These are phyloP conservation scores for Galendromus occidentalis DNA, from an alignment of 1,140 invertebrate genomes.

Conservation along the genomic window DNA sequence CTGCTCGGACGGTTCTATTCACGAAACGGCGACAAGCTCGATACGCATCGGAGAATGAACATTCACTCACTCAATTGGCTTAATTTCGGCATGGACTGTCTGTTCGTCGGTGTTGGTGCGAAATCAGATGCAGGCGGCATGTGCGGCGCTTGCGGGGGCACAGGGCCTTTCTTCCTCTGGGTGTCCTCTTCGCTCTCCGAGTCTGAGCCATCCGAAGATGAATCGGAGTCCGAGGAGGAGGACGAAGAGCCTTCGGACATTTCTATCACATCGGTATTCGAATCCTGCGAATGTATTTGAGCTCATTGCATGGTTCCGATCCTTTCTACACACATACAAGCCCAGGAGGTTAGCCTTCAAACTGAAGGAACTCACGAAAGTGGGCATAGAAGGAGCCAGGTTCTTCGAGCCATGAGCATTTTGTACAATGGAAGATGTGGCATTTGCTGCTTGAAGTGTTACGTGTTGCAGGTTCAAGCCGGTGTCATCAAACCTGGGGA, in stretches of 20 bases:
- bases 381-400: too few relatives aligned
- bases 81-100: slow-evolving; percentile 20
- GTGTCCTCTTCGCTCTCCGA: slow-evolving; percentile 27
- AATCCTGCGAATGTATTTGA: background rate
- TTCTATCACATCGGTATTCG: slow-evolving; percentile 8
- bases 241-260: slow-evolving; percentile 8
- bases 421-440: too few relatives aligned
- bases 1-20: too few relatives aligned
- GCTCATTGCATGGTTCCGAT: background rate
- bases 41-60: background rate
- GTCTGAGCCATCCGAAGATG: slow-evolving; percentile 28
- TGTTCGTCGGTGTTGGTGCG: background rate
- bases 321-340: background rate
- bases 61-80: slow-evolving; percentile 21
- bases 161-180: slow-evolving; percentile 18
- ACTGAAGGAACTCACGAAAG: background rate
- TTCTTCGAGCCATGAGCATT: too few relatives aligned
- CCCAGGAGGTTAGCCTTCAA: background rate
- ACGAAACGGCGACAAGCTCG: too few relatives aligned
- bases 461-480: too few relatives aligned
- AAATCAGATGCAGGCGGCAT: background rate
- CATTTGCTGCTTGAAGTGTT: too few relatives aligned
- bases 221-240: background rate
- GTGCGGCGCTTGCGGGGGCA: background rate
- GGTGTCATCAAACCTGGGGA: too few relatives aligned